Percentiles rank a stretch among this genome's conserved stretches.
Conservation (phyloP, 2,113 vertebrate genomes). For the Coturnix japonica region DNA sequence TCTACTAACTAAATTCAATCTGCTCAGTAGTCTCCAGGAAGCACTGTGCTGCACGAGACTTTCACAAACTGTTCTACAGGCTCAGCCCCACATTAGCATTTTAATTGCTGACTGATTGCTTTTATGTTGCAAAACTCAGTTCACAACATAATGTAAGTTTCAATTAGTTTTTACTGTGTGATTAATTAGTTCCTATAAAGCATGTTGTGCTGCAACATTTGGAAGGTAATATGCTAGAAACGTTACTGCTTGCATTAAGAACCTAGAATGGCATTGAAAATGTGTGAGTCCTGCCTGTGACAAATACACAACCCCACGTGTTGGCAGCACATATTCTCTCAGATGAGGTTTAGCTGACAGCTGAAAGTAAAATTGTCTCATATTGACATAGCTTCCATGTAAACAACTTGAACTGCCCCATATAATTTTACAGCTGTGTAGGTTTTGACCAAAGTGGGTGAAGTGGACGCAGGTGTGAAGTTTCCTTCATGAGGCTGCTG, state of each 20-base stretch:
- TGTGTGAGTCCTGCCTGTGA: background rate
- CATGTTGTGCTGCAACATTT: conserved; percentile 44
- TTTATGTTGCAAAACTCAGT: conserved; percentile 69
- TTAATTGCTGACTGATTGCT: conserved; percentile 77
- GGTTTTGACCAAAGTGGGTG: rapidly evolving
- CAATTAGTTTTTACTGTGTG: conserved; percentile 76
- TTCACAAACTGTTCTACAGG: conserved; percentile 50
- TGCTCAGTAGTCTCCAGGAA: conserved; percentile 41
- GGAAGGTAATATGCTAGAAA: conserved; percentile 63
- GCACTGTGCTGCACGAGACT: background rate
- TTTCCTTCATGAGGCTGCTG: background rate
- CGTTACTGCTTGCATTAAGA: background rate
- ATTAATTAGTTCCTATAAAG: conserved; percentile 74
- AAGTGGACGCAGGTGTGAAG: background rate
- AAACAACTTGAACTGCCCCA: background rate
- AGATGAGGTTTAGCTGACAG: background rate
- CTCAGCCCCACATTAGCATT: conserved; percentile 75
- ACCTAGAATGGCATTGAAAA: background rate
- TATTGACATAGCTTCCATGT: background rate
- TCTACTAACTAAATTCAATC: conserved; percentile 45
- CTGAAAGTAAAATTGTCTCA: background rate
- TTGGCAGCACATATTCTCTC: background rate
- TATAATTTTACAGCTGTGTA: background rate
- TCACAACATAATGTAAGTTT: conserved; percentile 58
- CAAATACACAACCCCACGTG: background rate